These are phyloP conservation scores for Andinoacara biseriatus DNA, from an alignment of 2,113 vertebrate species.

Conservation along the genomic window DNA sequence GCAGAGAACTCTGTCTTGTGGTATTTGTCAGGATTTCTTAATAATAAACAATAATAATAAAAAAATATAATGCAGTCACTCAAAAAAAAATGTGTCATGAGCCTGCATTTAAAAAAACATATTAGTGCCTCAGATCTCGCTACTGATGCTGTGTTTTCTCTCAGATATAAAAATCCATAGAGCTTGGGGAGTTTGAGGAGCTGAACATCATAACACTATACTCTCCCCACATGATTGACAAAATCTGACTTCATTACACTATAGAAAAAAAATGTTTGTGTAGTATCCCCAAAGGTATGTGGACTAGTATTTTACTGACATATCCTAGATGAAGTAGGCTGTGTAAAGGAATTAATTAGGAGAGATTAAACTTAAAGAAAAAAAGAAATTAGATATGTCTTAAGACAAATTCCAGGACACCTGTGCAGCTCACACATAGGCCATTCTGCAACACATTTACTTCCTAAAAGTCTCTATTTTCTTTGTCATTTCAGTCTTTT, in stretches of 20 bases:
- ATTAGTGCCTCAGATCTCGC: background rate
- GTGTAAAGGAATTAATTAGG: background rate
- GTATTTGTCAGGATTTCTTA: background rate
- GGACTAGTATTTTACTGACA: background rate
- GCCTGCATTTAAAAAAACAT: no score
- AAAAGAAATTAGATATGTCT: background rate
- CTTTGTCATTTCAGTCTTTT: background rate
- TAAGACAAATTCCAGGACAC: background rate
- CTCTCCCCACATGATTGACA: background rate
- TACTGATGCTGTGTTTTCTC: conserved; percentile 2
- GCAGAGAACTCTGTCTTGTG: background rate
- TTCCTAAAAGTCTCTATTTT: background rate
- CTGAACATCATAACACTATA: conserved; percentile 26
- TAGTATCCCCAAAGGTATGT: background rate
- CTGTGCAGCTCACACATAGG: background rate
- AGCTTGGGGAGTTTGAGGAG: conserved; percentile 3
- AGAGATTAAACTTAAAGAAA: background rate
- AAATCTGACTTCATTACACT: conserved; percentile 7
- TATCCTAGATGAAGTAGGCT: background rate
- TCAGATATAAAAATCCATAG: conserved; percentile 5
- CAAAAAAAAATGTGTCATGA: background rate
- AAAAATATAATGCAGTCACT: background rate
- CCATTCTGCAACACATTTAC: background rate
- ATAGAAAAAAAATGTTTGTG: background rate
- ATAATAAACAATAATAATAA: background rate